Conservation (phyloP, 2,888 invertebrate genomes). For the Apamea sordens region DNA sequence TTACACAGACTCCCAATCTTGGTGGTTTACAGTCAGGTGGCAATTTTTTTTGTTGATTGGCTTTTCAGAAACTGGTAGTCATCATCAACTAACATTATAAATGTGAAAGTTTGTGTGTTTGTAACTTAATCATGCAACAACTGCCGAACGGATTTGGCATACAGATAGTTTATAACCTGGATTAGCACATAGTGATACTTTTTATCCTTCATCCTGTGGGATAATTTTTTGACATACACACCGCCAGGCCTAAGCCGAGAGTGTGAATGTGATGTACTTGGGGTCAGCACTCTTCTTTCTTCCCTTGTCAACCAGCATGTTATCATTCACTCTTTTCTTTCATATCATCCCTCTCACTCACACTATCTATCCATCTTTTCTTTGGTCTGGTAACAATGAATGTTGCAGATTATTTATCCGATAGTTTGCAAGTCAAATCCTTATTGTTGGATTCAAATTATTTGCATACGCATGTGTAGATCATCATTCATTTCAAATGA, state of each 20-base stretch:
- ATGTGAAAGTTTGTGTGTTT: too few relatives aligned
- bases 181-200: too few relatives aligned
- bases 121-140: too few relatives aligned
- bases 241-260: too few relatives aligned
- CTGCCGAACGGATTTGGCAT: too few relatives aligned
- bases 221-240: too few relatives aligned
- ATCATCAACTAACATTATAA: not conserved
- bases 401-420: not conserved
- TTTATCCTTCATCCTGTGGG: too few relatives aligned
- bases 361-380: not conserved
- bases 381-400: not conserved
- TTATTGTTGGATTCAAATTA: constrained; percentile 5
- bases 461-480: not conserved
- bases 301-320: not conserved
- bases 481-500: not conserved
- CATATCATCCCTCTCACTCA: not conserved
- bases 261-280: too few relatives aligned
- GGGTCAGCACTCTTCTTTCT: not conserved
- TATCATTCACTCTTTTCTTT: not conserved
- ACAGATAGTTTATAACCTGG: too few relatives aligned
- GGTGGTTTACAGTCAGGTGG: not conserved
- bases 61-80: not conserved
- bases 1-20: not conserved
- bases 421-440: constrained; percentile 5
- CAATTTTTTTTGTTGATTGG: not conserved